Evolutionary conservation across 2,113 vertebrate species (phyloP).

Genomic region (Corvus hawaiiensis): DNA sequence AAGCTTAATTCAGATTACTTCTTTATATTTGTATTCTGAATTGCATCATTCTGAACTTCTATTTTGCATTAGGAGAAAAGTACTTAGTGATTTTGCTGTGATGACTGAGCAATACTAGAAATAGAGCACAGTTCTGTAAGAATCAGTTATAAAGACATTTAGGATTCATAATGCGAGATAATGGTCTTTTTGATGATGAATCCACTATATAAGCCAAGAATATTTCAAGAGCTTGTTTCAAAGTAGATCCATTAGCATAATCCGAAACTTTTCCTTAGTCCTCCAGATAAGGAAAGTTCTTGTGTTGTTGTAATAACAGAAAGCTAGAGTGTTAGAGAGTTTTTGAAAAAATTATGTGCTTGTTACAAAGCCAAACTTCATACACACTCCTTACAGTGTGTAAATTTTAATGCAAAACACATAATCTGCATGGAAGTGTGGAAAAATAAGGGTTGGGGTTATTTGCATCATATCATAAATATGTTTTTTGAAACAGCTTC

Average conservation of each 20-base stretch:
- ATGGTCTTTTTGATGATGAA: slow-evolving; percentile 47
- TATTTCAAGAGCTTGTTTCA: slow-evolving; percentile 40
- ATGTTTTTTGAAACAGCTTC: neutral
- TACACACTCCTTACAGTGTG: neutral
- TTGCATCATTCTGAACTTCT: neutral
- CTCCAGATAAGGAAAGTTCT: neutral
- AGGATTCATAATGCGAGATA: slow-evolving; percentile 40
- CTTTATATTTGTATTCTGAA: neutral
- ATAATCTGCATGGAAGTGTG: neutral
- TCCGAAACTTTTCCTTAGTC: neutral
- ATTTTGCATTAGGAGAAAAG: neutral
- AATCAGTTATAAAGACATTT: slow-evolving; percentile 1
- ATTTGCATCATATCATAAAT: neutral
- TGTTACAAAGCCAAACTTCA: neutral
- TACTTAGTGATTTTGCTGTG: slow-evolving; percentile 4
- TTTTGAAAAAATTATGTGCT: neutral
- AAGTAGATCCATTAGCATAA: slow-evolving; percentile 19
- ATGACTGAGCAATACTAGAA: slow-evolving; percentile 37
- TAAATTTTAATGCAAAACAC: neutral
- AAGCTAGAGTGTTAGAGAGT: neutral
- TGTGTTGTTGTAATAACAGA: neutral
- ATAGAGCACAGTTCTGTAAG: slow-evolving; percentile 7
- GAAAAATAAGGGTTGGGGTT: neutral
- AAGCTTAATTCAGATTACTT: neutral
- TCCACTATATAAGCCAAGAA: slow-evolving; percentile 20